These are phyloP conservation scores for Rhagonycha fulva DNA, from an alignment of 2,888 invertebrate species.

Conservation along the genomic window DNA sequence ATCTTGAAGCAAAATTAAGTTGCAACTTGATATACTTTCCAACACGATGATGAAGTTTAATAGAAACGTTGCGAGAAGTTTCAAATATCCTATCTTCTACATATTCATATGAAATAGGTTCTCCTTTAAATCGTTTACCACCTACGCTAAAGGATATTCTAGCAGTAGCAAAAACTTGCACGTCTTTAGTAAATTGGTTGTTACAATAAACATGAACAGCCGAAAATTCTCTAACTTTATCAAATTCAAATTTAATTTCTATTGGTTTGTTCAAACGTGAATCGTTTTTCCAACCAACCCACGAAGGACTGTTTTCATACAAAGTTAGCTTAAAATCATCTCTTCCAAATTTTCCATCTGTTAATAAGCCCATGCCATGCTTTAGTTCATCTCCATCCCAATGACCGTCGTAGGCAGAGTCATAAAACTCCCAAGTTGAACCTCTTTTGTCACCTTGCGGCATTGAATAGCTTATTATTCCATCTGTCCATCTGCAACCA, in stretches of 20 bases:
- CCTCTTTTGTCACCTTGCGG: slow-evolving; percentile 85
- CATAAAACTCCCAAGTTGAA: slow-evolving; percentile 79
- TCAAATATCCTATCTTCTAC: slow-evolving; percentile 81
- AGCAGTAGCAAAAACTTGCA: slow-evolving; percentile 81
- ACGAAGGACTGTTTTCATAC: slow-evolving; percentile 68
- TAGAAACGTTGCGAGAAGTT: slow-evolving; percentile 77
- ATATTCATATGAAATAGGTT: slow-evolving; percentile 74
- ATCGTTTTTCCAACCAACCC: slow-evolving; percentile 92
- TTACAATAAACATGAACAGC: slow-evolving; percentile 81
- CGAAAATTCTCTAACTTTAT: slow-evolving; percentile 84
- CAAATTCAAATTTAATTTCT: slow-evolving; percentile 80
- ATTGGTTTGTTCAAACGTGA: slow-evolving; percentile 66
- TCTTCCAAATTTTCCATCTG: slow-evolving; percentile 80
- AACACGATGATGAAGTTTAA: slow-evolving; percentile 80
- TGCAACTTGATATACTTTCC: slow-evolving; percentile 80
- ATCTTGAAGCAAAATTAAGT: slow-evolving; percentile 78
- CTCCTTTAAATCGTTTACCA: slow-evolving; percentile 71
- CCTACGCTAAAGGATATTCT: slow-evolving; percentile 81
- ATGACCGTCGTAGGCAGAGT: slow-evolving; percentile 84
- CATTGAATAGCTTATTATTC: slow-evolving; percentile 84
- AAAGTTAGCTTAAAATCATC: slow-evolving; percentile 72
- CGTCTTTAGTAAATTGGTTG: slow-evolving; percentile 84
- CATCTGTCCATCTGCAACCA: slow-evolving; percentile 86
- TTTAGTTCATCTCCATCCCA: slow-evolving; percentile 73
- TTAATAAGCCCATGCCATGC: slow-evolving; percentile 82